Evolutionary conservation across 2,113 vertebrate genomes (phyloP).

Genomic region (Megaceryle maxima): DNA sequence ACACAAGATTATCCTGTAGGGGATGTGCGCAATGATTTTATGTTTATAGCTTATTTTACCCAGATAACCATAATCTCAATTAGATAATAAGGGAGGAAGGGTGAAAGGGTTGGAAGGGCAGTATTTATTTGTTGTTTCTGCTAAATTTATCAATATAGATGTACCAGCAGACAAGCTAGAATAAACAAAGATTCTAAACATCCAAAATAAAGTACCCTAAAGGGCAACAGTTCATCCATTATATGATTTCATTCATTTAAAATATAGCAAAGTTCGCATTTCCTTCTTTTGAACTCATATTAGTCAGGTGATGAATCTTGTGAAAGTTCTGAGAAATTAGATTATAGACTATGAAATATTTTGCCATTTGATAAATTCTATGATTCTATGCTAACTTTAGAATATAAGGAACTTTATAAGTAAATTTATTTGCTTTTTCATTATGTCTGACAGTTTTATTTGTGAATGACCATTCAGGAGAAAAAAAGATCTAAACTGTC

Average conservation of each 20-base stretch:
- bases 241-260: background rate
- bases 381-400: background rate
- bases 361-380: background rate
- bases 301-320: background rate
- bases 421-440: background rate
- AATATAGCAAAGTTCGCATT: background rate
- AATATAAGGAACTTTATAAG: background rate
- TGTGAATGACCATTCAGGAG: background rate
- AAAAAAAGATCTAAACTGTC: background rate
- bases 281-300: background rate
- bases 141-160: background rate
- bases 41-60: background rate
- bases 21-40: background rate
- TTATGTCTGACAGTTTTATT: background rate
- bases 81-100: background rate
- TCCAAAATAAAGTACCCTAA: background rate
- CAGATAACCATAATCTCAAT: background rate
- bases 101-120: background rate
- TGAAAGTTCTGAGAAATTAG: background rate
- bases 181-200: background rate
- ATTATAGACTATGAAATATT: background rate
- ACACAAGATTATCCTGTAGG: background rate
- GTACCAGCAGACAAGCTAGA: background rate
- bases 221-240: background rate
- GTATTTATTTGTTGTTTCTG: background rate